Evolutionary conservation across 2,888 invertebrate genomes (phyloP), one percentile per base, ranked within the genome.

Genomic region (Matsumyia berberina): DNA sequence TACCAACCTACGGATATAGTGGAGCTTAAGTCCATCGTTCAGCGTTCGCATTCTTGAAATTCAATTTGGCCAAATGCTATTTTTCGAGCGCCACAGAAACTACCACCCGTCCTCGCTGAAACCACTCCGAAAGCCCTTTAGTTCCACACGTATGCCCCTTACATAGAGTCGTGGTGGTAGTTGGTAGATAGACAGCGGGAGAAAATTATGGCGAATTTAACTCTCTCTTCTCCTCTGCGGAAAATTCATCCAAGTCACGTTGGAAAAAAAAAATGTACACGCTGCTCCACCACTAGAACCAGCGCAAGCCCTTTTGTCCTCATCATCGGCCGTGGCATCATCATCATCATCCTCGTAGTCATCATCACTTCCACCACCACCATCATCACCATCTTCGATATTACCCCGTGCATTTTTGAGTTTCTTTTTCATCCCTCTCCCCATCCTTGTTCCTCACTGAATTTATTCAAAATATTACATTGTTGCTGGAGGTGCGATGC

Each of bases 21-120:
- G 9, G 19, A 80, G 49, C 44, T 58, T 15, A 31, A 74, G 53
- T 60, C 60, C 78, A 46, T 72, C 19, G 33, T 37, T 58, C 53
- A 31, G 39, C 67, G 67, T 39, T 83, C 17, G 55, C 73, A 72
- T 83, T 83, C 57, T 73, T 79, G 55, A 79, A 83, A 83, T 83
- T 83, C 73, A 83, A 83, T 83, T 83, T 83, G 73, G 73, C 55
- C 55, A 83, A 78, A 77, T 73, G 42, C 12, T 51, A 37, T 78
- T 78, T 66, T 67, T 67, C 46, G 62, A 67, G 58, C 69, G 51
- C 74, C 33, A 64, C 72, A 64, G 62, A 44, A 55, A 66, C 24
- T 33, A 19, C 7, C 33, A 49, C 15, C 19, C 29, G 8, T 17
- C 8, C 17, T 60, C n/a, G 19, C 24, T 69, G 15, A 33, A 44